Conservation (phyloP, 2,888 invertebrate species). For the Schizotus pectinicornis region DNA sequence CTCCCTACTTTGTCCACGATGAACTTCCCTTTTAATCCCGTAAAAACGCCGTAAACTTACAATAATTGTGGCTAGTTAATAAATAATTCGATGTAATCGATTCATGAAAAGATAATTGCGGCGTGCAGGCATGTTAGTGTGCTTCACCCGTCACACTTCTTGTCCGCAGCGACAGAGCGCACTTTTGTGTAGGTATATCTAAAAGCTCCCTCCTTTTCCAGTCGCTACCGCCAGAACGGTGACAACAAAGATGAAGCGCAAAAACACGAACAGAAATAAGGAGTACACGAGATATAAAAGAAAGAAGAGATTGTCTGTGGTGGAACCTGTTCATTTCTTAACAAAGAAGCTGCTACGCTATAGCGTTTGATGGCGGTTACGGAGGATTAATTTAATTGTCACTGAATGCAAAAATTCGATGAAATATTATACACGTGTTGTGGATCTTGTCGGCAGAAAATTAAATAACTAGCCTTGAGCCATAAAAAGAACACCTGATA, state of each 20-base stretch:
- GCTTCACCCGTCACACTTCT: slow-evolving; percentile 39
- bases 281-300: slow-evolving; percentile 42
- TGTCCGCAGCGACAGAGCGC: slow-evolving; percentile 33
- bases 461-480: too few species aligned
- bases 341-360: slow-evolving; percentile 44
- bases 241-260: slow-evolving; percentile 15
- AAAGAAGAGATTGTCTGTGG: slow-evolving; percentile 45
- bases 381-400: slow-evolving; percentile 44
- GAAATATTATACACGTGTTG: slow-evolving; percentile 26
- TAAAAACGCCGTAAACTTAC: slow-evolving; percentile 42
- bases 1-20: not conserved
- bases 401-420: slow-evolving; percentile 32
- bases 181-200: slow-evolving; percentile 25
- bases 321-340: slow-evolving; percentile 50
- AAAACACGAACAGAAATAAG: slow-evolving; percentile 32
- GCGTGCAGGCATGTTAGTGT: slow-evolving; percentile 42
- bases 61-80: slow-evolving; percentile 47
- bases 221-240: slow-evolving; percentile 25
- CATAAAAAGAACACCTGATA: too few species aligned
- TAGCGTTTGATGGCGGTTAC: slow-evolving; percentile 41
- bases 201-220: slow-evolving; percentile 16
- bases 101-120: slow-evolving; percentile 52
- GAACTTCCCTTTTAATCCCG: slow-evolving; percentile 13
- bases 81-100: slow-evolving; percentile 51
- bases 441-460: too few species aligned